Conservation (phyloP, 2,113 vertebrate species). For the Nothobranchius kuhntae region DNA sequence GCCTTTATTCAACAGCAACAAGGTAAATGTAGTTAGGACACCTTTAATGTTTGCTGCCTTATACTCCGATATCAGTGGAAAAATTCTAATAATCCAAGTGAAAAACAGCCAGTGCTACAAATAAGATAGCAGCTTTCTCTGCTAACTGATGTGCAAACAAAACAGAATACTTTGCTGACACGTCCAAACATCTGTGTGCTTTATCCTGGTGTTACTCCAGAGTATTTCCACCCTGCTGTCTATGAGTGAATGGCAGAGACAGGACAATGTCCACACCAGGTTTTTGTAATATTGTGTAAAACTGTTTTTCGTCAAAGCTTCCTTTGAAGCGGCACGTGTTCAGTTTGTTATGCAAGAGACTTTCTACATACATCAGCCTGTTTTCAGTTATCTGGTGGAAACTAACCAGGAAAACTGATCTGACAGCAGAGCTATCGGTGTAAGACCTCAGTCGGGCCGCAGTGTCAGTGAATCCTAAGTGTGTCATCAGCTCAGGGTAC, state of each 20-base stretch:
- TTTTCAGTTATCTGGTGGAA: conserved; percentile 27
- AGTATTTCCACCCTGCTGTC: neutral
- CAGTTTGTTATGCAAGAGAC: neutral
- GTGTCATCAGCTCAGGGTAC: conserved; percentile 7
- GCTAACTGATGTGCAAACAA: neutral
- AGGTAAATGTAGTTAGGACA: no score
- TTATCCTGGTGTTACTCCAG: neutral
- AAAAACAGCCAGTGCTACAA: neutral
- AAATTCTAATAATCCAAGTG: no score
- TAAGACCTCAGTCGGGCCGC: neutral
- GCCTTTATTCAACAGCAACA: no score
- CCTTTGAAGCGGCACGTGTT: no score
- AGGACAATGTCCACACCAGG: neutral
- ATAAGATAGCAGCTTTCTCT: neutral
- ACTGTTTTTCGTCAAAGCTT: no score
- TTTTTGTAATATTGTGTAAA: neutral
- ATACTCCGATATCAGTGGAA: neutral
- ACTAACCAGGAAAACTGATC: conserved; percentile 35
- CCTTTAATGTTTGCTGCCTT: neutral
- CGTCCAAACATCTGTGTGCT: neutral
- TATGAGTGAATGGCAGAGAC: neutral
- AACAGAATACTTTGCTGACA: no score
- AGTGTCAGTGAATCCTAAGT: neutral
- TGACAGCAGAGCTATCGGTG: conserved; percentile 23
- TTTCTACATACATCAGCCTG: conserved; percentile 8